Conservation (phyloP, 2,888 invertebrate species). For the Papilio elwesi region DNA sequence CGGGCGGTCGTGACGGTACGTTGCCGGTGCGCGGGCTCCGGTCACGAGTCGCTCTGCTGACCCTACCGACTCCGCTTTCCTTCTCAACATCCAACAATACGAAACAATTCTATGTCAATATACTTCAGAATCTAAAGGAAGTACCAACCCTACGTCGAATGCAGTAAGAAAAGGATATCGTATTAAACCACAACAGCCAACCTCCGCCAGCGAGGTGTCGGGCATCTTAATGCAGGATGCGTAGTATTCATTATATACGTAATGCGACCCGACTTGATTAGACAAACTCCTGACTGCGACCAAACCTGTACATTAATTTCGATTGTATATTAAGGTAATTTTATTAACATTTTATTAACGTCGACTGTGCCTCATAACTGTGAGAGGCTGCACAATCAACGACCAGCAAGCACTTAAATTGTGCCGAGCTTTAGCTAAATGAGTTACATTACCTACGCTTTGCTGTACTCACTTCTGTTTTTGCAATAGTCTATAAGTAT, state of each 20-base stretch:
- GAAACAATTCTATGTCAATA: slow-evolving; percentile 41
- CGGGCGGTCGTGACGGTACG: slow-evolving; percentile 73
- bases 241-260: slow-evolving; percentile 63
- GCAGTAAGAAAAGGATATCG: slow-evolving; percentile 5
- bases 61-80: slow-evolving; percentile 62
- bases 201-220: slow-evolving; percentile 56
- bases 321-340: slow-evolving; percentile 65
- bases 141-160: slow-evolving; percentile 11
- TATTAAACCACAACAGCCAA: slow-evolving; percentile 49
- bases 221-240: slow-evolving; percentile 67
- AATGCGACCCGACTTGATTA: slow-evolving; percentile 63
- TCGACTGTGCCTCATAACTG: slow-evolving; percentile 47
- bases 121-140: slow-evolving; percentile 13
- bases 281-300: slow-evolving; percentile 56
- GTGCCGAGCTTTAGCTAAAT: slow-evolving; percentile 49
- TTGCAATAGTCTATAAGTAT: slow-evolving; percentile 37
- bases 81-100: slow-evolving; percentile 53
- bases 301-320: slow-evolving; percentile 61
- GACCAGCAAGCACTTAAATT: slow-evolving; percentile 64
- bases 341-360: slow-evolving; percentile 71
- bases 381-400: slow-evolving; percentile 61
- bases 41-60: slow-evolving; percentile 81
- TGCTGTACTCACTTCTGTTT: slow-evolving; percentile 33
- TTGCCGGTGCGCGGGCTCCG: slow-evolving; percentile 61
- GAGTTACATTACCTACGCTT: slow-evolving; percentile 35